These are phyloP conservation scores for Merodon equestris DNA, from an alignment of 2,888 invertebrate genomes.

Conservation along the genomic window DNA sequence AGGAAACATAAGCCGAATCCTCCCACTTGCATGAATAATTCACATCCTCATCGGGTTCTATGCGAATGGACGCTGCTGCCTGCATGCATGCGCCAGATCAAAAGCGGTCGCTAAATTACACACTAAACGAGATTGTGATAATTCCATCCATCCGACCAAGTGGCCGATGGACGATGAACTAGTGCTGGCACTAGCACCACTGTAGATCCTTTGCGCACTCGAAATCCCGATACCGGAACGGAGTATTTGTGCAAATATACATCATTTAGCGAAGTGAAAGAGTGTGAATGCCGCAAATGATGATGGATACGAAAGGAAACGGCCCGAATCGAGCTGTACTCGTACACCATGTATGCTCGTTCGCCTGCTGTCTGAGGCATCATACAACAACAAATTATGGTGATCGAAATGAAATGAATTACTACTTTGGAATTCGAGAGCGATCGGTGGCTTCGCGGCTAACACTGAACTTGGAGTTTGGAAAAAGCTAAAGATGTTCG, in stretches of 20 bases:
- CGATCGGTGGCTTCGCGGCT: slow-evolving; percentile 39
- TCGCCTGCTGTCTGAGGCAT: slow-evolving; percentile 18
- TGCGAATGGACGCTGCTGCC: slow-evolving; percentile 8
- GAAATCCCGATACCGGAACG: slow-evolving; percentile 41
- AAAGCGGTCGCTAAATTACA: slow-evolving; percentile 69
- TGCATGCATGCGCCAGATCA: slow-evolving; percentile 67
- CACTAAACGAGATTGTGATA: slow-evolving; percentile 69
- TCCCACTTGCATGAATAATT: slow-evolving; percentile 67
- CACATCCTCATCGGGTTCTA: slow-evolving; percentile 60
- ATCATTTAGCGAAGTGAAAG: slow-evolving; percentile 68
- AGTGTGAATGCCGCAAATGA: slow-evolving; percentile 69
- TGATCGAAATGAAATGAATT: slow-evolving; percentile 67
- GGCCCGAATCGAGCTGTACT: slow-evolving; percentile 27
- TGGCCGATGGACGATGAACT: slow-evolving; percentile 5
- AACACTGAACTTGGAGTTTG: not conserved
- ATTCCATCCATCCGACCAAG: slow-evolving; percentile 51
- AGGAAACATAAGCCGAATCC: slow-evolving; percentile 62
- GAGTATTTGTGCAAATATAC: slow-evolving; percentile 67
- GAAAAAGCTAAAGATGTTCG: slow-evolving; percentile 8
- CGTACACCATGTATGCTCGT: slow-evolving; percentile 31
- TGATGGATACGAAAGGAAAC: slow-evolving; percentile 58
- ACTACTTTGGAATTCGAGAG: slow-evolving; percentile 57
- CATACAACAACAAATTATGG: slow-evolving; percentile 60
- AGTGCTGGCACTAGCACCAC: too few relatives aligned
- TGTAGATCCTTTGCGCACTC: not conserved